These are phyloP conservation scores for Drosophila formosana DNA, from an alignment of 2,888 invertebrate species.

Conservation along the genomic window DNA sequence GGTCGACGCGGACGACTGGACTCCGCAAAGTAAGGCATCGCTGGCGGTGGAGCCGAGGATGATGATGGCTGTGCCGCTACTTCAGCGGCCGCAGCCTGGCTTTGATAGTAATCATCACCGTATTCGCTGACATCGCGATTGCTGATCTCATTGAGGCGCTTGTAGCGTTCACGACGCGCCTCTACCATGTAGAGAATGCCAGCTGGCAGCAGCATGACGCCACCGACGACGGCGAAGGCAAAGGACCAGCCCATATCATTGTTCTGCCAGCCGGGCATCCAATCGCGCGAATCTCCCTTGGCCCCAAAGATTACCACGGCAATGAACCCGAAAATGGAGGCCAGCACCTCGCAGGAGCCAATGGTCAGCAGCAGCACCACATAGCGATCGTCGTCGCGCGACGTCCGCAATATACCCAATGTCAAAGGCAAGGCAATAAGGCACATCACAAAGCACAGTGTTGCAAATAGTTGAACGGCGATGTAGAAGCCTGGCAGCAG, in stretches of 20 bases:
- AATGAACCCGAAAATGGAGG: slow-evolving; percentile 93
- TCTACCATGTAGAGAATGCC: slow-evolving; percentile 94
- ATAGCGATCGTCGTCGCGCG: slow-evolving; percentile 91
- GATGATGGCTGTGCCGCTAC: slow-evolving; percentile 25
- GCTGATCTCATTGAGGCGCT: slow-evolving; percentile 89
- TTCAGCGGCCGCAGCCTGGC: slow-evolving; percentile 53
- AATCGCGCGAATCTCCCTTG: slow-evolving; percentile 95
- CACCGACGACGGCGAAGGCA: slow-evolving; percentile 93
- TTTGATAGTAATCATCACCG: slow-evolving; percentile 85
- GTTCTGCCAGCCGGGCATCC: slow-evolving; percentile 98
- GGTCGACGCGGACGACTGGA: slow-evolving; percentile 81
- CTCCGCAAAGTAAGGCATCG: slow-evolving; percentile 70
- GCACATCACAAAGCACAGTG: slow-evolving; percentile 93
- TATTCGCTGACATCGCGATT: slow-evolving; percentile 89
- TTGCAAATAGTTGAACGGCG: slow-evolving; percentile 97
- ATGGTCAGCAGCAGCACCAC: slow-evolving; percentile 90
- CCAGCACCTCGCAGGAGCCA: slow-evolving; percentile 90
- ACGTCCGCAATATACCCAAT: slow-evolving; percentile 90
- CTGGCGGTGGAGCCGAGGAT: slow-evolving; percentile 33
- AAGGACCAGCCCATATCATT: slow-evolving; percentile 98
- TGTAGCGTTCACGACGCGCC: slow-evolving; percentile 91
- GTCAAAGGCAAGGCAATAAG: slow-evolving; percentile 91
- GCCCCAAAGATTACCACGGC: slow-evolving; percentile 95
- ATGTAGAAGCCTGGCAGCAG: slow-evolving; percentile 96
- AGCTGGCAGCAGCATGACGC: slow-evolving; percentile 90